These are phyloP conservation scores for Tychaedon coryphoeus DNA, from an alignment of 2,113 vertebrate genomes.

Conservation along the genomic window DNA sequence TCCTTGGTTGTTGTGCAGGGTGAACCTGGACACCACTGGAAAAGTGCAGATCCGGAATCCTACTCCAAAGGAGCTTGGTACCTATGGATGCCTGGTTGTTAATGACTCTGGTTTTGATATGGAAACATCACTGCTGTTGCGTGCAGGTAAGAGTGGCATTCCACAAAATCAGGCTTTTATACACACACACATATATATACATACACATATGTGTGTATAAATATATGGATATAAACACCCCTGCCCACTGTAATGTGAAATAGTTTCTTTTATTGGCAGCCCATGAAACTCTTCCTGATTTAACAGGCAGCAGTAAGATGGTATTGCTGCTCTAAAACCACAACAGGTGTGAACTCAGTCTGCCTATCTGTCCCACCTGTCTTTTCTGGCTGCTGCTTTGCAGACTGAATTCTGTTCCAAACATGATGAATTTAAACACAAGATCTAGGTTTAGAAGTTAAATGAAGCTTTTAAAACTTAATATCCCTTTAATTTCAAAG, in stretches of 20 bases:
- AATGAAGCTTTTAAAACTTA: neutral
- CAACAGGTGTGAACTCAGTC: neutral
- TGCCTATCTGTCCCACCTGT: neutral
- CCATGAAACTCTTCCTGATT: neutral
- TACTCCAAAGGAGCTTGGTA: slow-evolving; percentile 74
- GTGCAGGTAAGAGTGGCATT: slow-evolving; percentile 73
- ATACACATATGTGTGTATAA: neutral
- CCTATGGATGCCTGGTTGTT: slow-evolving; percentile 78
- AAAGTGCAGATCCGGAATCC: slow-evolving; percentile 78
- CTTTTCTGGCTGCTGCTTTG: neutral
- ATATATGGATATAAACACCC: neutral
- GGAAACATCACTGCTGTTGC: slow-evolving; percentile 74
- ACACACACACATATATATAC: fast-evolving
- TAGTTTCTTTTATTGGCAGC: neutral
- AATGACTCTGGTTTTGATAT: slow-evolving; percentile 77
- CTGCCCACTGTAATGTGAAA: neutral
- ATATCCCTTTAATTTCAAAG: slow-evolving; percentile 67
- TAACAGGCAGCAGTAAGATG: neutral
- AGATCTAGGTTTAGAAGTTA: neutral
- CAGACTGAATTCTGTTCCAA: neutral
- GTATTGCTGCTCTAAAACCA: neutral
- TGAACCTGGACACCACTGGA: slow-evolving; percentile 70
- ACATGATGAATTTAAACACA: neutral
- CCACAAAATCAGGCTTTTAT: neutral
- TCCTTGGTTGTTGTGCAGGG: slow-evolving; percentile 57